These are phyloP conservation scores for Drosophila pegasa DNA, from an alignment of 2,888 invertebrate genomes.

Conservation along the genomic window DNA sequence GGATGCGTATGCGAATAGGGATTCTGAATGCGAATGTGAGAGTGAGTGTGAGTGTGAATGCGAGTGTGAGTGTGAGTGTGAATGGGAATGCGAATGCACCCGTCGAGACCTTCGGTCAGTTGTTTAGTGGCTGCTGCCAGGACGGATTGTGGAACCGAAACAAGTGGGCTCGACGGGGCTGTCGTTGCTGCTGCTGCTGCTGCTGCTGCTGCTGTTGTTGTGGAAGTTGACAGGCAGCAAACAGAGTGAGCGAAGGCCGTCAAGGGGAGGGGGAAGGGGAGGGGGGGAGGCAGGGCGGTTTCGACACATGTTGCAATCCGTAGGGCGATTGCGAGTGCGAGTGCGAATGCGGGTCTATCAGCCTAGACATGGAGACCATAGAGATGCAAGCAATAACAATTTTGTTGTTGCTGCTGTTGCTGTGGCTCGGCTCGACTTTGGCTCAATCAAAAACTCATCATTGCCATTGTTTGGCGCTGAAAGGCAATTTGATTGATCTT, in stretches of 20 bases:
- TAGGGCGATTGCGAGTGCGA: conserved; percentile 23
- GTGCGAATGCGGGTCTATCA: conserved; percentile 11
- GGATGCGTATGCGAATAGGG: conserved; percentile 22
- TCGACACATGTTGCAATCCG: conserved; percentile 57
- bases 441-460: conserved; percentile 68
- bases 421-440: conserved; percentile 19
- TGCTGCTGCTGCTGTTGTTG: conserved; percentile 1
- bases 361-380: conserved; percentile 17
- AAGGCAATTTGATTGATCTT: conserved; percentile 72
- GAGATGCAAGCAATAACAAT: conserved; percentile 6
- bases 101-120: conserved; percentile 54
- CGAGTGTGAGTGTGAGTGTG: conserved; percentile 17
- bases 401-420: conserved; percentile 11
- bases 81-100: conserved; percentile 37
- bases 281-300: neutral
- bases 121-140: conserved; percentile 53
- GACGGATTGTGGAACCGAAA: conserved; percentile 36
- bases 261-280: neutral
- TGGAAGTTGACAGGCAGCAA: conserved; percentile 36
- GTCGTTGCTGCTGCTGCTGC: conserved; percentile 7
- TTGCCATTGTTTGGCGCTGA: conserved; percentile 62
- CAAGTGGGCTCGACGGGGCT: conserved; percentile 47
- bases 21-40: conserved; percentile 9
- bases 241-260: conserved; percentile 16
- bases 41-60: conserved; percentile 15